Conservation (phyloP, 2,888 invertebrate genomes). For the Folsomia candida region DNA sequence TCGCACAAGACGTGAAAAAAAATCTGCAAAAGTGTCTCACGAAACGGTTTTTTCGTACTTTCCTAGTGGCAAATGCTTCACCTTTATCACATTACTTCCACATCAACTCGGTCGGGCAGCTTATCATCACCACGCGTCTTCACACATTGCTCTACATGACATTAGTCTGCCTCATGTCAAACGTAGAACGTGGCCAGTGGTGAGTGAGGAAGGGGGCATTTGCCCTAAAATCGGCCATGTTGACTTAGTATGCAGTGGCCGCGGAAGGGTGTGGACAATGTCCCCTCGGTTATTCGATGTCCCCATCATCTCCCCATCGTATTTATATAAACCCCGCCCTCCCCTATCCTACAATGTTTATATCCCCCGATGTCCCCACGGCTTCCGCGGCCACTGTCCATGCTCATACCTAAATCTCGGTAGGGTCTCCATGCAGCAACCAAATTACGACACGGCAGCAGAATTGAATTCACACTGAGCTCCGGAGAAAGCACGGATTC, state of each 20-base stretch:
- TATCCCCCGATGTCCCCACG: neutral
- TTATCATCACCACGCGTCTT: neutral
- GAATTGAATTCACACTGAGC: neutral
- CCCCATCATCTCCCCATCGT: too few species aligned
- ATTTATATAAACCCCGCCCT: neutral
- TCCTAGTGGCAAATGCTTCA: neutral
- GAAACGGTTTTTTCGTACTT: neutral
- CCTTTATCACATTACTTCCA: neutral
- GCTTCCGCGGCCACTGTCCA: neutral
- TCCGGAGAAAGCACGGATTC: neutral
- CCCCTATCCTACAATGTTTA: neutral
- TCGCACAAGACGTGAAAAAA: neutral
- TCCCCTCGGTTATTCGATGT: too few species aligned
- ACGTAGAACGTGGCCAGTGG: neutral
- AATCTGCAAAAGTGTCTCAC: neutral
- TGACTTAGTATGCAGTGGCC: too few species aligned
- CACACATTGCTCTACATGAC: neutral
- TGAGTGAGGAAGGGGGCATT: neutral
- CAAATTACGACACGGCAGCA: neutral
- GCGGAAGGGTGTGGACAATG: too few species aligned
- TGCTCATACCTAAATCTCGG: neutral
- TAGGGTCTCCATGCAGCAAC: neutral
- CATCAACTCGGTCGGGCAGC: neutral
- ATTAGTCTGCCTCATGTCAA: neutral
- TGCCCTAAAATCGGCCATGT: too few species aligned